phyloP scores from a whole-genome alignment of 2,113 vertebrate genomes.

The Thamnophis sirtalis region DNA sequence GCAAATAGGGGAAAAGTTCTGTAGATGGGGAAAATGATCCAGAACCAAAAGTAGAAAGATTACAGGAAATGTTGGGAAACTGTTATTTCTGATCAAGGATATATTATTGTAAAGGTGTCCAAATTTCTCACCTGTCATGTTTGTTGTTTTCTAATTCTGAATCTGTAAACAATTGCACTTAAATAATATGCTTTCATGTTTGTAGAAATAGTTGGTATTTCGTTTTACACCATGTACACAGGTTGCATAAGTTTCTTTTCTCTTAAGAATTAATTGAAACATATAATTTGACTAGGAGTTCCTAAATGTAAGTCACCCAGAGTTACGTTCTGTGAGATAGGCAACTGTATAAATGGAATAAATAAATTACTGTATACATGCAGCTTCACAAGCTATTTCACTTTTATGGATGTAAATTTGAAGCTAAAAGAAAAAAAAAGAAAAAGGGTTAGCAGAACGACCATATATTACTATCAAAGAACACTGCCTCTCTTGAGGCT shows the following conservation, averaged over 20 bases:
- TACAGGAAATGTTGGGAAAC: not conserved
- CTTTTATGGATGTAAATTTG: not conserved
- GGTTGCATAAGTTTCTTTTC: not conserved
- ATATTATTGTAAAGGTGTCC: not conserved
- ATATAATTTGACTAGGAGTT: not conserved
- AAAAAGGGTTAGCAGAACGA: no score
- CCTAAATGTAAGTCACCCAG: not conserved
- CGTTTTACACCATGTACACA: no score
- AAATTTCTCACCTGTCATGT: not conserved
- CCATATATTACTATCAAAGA: not conserved
- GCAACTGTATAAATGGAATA: no score
- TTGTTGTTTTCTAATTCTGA: not conserved
- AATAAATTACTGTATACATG: no score
- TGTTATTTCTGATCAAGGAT: not conserved
- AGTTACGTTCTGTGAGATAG: not conserved
- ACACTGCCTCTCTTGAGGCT: not conserved
- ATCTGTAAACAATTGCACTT: not conserved
- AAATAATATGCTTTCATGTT: not conserved
- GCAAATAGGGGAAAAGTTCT: not conserved
- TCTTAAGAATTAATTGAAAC: not conserved
- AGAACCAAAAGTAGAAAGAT: not conserved
- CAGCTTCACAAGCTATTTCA: not conserved
- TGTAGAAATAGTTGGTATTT: not conserved
- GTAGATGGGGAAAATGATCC: not conserved
- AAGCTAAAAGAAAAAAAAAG: not conserved